These are phyloP conservation scores for Phyllostomus hastatus DNA, from an alignment of 2,113 vertebrate genomes.

Conservation along the genomic window DNA sequence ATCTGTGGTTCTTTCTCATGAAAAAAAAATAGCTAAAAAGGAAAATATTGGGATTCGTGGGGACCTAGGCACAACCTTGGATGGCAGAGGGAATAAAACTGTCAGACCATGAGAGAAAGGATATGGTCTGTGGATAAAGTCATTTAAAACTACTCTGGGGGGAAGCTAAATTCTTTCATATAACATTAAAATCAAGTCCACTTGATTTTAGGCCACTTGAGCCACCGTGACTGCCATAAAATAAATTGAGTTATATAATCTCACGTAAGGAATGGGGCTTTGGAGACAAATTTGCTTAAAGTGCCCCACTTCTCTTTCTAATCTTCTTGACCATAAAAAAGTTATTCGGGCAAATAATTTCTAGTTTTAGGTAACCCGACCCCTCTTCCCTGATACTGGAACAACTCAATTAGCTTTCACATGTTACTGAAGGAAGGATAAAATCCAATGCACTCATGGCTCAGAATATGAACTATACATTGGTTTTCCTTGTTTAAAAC, in stretches of 20 bases:
- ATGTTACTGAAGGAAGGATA: neutral
- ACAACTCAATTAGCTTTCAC: neutral
- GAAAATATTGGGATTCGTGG: neutral
- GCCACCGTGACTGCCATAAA: neutral
- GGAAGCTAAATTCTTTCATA: constrained; percentile 13
- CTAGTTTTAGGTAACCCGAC: neutral
- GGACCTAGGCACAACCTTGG: neutral
- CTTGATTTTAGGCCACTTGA: neutral
- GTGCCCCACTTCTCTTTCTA: neutral
- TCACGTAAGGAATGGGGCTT: neutral
- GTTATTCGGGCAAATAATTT: neutral
- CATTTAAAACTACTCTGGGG: neutral
- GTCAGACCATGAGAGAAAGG: neutral
- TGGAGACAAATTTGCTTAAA: constrained; percentile 20
- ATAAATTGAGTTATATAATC: neutral
- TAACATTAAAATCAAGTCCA: constrained; percentile 25
- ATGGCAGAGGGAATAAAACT: neutral
- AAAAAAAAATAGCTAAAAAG: neutral
- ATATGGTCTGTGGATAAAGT: neutral
- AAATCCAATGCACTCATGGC: neutral
- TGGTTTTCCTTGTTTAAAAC: neutral
- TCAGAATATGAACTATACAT: neutral
- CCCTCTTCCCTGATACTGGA: neutral
- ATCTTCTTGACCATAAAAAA: neutral
- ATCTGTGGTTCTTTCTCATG: neutral